Base-by-base conservation (phyloP, 2,113 vertebrate species). In the Corythoichthys haematopterus region DNA sequence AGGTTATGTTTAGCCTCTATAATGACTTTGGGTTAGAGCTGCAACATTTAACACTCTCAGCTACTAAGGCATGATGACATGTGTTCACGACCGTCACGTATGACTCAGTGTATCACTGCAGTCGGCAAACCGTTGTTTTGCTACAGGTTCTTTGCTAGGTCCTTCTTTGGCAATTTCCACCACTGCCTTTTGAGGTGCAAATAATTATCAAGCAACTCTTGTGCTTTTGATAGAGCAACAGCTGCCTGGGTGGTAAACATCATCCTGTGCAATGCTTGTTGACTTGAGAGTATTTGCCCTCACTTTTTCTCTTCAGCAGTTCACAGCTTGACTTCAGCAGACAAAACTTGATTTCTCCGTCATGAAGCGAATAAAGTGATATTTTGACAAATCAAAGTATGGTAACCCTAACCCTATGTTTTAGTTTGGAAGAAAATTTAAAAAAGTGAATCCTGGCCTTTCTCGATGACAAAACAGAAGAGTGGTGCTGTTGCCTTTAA, bases 91-190 rank as follows among this genome's bases (percentile, higher is more conserved):
- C 70, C 79, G 80, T 75, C 79, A 71, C 70, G 66, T 64, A 78
- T 70, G 71, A 68, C 38, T 80, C 71, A 71, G 40, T 8, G 71
- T 79, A 74, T 76, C 78, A 36, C 64, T 72, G 73, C 72, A 37
- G 62, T 58, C 61, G 33, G 66, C 80, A 62, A 28, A 74, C 76
- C 78, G 81, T 57, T 53, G 72, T 7, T 68, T n/a, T 38, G 48
- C 40, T 11, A 7, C 48, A n/a, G 72, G 53, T 35, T 60, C 0
- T 7, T 55, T 46, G 67, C 12, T 36, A 52, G 50, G 60, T n/a
- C 38, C 38, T 52, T 45, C 64, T 40, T 64, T 57, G 70, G 48
- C 73, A 59, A 16, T 51, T 65, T 67, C 68, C 48, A 50, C 72
- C 74, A n/a, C 50, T n/a, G 60, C 52, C 65, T n/a, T 57, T 70